phyloP scores from a whole-genome alignment of 2,888 invertebrate genomes.

The Idaea biselata region DNA sequence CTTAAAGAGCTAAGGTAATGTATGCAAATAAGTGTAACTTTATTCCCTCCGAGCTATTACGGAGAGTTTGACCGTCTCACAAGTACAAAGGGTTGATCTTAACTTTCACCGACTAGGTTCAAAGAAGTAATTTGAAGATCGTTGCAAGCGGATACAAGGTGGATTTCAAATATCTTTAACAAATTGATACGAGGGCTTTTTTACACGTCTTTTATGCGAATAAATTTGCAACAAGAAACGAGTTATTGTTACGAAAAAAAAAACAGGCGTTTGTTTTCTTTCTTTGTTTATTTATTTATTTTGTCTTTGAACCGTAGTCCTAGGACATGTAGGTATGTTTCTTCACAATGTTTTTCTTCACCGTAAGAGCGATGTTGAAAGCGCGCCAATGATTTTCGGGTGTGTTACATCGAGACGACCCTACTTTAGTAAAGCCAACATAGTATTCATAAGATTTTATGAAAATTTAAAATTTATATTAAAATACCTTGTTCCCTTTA shows the following conservation, averaged over 20 bases:
- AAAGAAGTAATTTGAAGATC: slow-evolving; percentile 13
- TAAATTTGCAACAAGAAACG: background rate
- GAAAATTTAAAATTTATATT: too few relatives aligned
- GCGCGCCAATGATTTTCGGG: too few relatives aligned
- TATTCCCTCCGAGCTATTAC: slow-evolving; percentile 64
- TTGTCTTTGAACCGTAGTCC: too few relatives aligned
- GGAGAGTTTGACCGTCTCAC: slow-evolving; percentile 70
- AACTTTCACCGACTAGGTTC: slow-evolving; percentile 45
- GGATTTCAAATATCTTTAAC: background rate
- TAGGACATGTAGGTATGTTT: too few relatives aligned
- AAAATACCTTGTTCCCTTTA: too few relatives aligned
- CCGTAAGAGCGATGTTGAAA: too few relatives aligned
- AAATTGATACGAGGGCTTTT: background rate
- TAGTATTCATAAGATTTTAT: too few relatives aligned
- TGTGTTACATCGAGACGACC: too few relatives aligned
- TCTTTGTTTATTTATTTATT: background rate
- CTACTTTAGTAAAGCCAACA: too few relatives aligned
- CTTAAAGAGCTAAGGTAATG: slow-evolving; percentile 63
- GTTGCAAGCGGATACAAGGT: slow-evolving; percentile 2
- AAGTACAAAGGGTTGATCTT: slow-evolving; percentile 43
- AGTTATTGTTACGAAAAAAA: background rate
- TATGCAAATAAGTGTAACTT: slow-evolving; percentile 73
- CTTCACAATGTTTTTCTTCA: too few relatives aligned
- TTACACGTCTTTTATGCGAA: background rate
- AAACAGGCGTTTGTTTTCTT: background rate